These are phyloP conservation scores for Rhegmatorhina hoffmannsi DNA, from an alignment of 2,113 vertebrate species.

Conservation along the genomic window DNA sequence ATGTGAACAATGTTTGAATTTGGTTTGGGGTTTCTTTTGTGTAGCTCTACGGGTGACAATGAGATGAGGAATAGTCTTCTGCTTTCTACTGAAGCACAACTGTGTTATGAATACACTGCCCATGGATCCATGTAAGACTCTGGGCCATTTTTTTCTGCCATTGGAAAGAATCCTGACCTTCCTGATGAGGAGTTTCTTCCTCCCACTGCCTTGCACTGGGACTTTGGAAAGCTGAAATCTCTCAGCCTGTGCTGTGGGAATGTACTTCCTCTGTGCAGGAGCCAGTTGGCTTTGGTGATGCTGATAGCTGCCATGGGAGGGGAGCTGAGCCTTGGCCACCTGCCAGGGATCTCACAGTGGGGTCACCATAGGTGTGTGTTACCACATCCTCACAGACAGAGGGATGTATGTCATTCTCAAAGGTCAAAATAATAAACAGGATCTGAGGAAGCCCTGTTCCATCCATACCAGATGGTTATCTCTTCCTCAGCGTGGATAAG, in stretches of 20 bases:
- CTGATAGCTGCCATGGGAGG: background rate
- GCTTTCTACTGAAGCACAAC: background rate
- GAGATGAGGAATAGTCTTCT: background rate
- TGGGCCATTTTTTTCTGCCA: background rate
- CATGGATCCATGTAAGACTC: background rate
- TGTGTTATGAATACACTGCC: background rate
- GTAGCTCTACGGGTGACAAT: background rate
- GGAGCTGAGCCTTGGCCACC: background rate
- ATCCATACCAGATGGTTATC: background rate
- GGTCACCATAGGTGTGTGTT: background rate
- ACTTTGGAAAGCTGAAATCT: background rate
- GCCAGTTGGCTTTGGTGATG: background rate
- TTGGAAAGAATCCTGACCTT: background rate
- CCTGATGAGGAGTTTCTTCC: background rate
- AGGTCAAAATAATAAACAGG: background rate
- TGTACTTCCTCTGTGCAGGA: background rate
- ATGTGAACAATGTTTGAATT: background rate
- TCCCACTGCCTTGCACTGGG: background rate
- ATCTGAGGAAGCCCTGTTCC: background rate
- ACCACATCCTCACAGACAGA: background rate
- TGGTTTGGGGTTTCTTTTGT: background rate
- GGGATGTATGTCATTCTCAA: background rate
- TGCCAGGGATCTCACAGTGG: background rate
- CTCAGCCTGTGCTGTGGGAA: background rate
- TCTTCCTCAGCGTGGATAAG: background rate